A percentile compares a stretch with the other conserved stretches of the same genome.
phyloP scores from a whole-genome alignment of 1,140 invertebrate species.

The Heliconius congener region DNA sequence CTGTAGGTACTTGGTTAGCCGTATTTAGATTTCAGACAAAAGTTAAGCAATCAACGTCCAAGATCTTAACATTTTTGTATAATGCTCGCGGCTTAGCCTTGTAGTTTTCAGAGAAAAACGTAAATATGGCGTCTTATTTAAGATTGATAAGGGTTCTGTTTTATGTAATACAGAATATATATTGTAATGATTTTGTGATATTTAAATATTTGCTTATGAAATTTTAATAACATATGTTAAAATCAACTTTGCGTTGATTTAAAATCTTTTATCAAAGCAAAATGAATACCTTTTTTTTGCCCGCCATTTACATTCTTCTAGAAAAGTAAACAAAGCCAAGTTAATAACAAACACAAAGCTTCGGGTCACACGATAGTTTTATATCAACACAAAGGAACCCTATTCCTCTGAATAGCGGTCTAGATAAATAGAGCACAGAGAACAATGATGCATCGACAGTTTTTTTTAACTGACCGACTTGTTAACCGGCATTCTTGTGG shows the following conservation, averaged over 20 bases:
- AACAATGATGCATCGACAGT: conserved; percentile 60
- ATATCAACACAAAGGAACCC: conserved; percentile 23
- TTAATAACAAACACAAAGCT: background rate
- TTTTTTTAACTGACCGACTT: conserved; percentile 48
- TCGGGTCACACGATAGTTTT: conserved; percentile 14
- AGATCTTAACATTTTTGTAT: conserved; percentile 38
- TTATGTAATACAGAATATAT: background rate
- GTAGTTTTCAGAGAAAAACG: conserved; percentile 26
- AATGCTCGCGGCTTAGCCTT: conserved; percentile 27
- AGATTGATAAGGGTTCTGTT: background rate
- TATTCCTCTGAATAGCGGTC: conserved; percentile 50
- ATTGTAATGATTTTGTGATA: no score
- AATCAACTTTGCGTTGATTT: no score
- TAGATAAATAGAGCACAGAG: conserved; percentile 67
- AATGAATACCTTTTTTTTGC: no score
- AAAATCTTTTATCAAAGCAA: no score
- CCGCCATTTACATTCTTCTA: no score
- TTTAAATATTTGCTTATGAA: no score
- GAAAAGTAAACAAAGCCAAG: background rate
- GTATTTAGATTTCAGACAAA: conserved; percentile 35
- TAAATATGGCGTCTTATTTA: background rate
- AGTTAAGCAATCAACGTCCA: conserved; percentile 33
- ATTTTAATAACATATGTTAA: no score
- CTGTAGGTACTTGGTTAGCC: conserved; percentile 9
- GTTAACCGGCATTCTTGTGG: conserved; percentile 48